phyloP scores from a whole-genome alignment of 2,113 vertebrate species.

The Aix galericulata region DNA sequence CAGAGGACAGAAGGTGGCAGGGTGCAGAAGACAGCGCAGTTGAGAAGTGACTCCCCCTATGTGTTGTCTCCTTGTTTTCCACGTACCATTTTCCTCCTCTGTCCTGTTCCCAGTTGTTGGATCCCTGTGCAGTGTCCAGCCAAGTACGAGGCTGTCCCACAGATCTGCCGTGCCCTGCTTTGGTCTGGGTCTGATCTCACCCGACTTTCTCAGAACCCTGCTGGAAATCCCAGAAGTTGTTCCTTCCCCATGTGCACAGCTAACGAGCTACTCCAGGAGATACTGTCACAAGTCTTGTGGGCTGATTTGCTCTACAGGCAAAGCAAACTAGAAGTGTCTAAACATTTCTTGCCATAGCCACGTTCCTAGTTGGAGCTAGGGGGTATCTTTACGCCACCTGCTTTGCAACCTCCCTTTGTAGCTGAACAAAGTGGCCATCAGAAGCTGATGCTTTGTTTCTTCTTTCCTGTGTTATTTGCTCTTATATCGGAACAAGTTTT shows the following conservation, averaged over 20 bases:
- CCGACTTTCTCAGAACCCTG: background rate
- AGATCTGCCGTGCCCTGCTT: background rate
- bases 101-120: background rate
- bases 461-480: background rate
- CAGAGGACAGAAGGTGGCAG: background rate
- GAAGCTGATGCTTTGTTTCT: constrained; percentile 40
- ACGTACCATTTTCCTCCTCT: background rate
- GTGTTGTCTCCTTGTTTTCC: background rate
- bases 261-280: background rate
- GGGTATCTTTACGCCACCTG: background rate
- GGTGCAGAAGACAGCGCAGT: background rate
- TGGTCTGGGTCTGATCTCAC: background rate
- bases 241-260: background rate
- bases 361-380: background rate
- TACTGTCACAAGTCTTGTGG: background rate
- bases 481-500: background rate
- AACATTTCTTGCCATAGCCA: background rate
- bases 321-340: background rate
- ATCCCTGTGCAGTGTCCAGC: background rate
- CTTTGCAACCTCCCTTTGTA: background rate
- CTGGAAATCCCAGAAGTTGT: background rate
- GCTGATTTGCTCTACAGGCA: background rate
- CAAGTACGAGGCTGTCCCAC: fast-evolving
- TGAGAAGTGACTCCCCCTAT: background rate
- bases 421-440: background rate